phyloP scores from a whole-genome alignment of 2,888 invertebrate species.

The Romanomermis culicivorax region DNA sequence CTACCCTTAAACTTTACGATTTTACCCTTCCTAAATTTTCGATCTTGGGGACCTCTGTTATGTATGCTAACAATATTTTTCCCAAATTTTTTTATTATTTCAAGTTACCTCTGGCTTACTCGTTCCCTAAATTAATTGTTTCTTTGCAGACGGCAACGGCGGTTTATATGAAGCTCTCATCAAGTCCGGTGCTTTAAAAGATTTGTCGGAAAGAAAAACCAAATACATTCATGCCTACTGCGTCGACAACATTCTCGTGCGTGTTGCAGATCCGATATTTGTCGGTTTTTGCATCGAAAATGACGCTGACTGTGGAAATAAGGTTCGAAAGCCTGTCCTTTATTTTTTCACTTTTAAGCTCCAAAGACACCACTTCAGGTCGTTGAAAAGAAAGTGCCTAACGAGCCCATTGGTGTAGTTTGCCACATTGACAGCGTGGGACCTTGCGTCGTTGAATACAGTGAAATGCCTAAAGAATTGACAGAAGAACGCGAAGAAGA shows the following conservation, averaged over 20 bases:
- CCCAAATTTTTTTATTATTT: no score
- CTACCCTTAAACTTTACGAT: no score
- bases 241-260: conserved; percentile 91
- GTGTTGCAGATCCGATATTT: conserved; percentile 90
- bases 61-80: no score
- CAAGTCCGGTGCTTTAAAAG: conserved; percentile 18
- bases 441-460: conserved; percentile 63
- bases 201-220: conserved; percentile 44
- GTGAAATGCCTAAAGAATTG: conserved; percentile 69
- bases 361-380: no score
- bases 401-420: conserved; percentile 84
- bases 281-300: conserved; percentile 76
- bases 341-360: no score
- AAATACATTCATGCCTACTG: conserved; percentile 84
- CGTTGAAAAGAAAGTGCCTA: conserved; percentile 68
- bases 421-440: conserved; percentile 45
- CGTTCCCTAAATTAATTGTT: no score
- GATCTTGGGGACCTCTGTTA: no score
- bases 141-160: conserved; percentile 37
- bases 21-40: no score
- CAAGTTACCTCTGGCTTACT: no score
- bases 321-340: no score
- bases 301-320: conserved; percentile 78
- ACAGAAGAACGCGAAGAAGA: conserved; percentile 43
- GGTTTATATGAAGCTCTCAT: conserved; percentile 40